Evolutionary conservation across 2,888 invertebrate species (phyloP), one percentile per base, ranked within the genome.

Genomic region (Chromoteleia sp.): DNA sequence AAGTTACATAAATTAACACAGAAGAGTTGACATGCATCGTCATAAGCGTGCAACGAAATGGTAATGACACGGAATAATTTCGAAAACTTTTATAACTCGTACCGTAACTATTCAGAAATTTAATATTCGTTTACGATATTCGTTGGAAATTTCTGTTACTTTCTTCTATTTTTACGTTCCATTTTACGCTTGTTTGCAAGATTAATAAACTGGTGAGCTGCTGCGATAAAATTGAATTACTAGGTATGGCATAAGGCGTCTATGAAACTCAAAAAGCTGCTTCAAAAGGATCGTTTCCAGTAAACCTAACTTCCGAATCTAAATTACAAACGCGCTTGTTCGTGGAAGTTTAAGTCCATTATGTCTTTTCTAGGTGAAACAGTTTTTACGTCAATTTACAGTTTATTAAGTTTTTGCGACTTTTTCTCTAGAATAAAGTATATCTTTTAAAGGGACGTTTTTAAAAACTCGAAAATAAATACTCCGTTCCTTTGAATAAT

Each of bases 31-130:
- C 50, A 29, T 50, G 29, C 50, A 50, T 50, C 29, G 7, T 50
- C 29, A 14, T 5, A 50, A 29, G 29, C 50, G 10, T 50, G 14
- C 50, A 29, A 29, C 21, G 10, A 50, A 29, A 50, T 50, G 50
- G 12, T 29, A 50, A 50, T 14, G 14, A 29, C 19, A 14, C 19
- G 50, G 50, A 50, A 29, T 50, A 50, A 50, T 50, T 50, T 29
- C 7, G 29, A 25, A 12, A 50, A 50, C 17, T 17, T 43, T 43
- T 43, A 12, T 43, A 1, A 14, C n/a, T n/a, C n/a, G n/a, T n/a
- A n/a, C n/a, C n/a, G n/a, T n/a, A n/a, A n/a, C n/a, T n/a, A n/a
- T n/a, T n/a, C n/a, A n/a, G n/a, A n/a, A n/a, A n/a, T n/a, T n/a
- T n/a, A n/a, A n/a, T n/a, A n/a, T n/a, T n/a, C n/a, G n/a, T n/a